Percentiles rank a stretch among this genome's conserved stretches.
phyloP scores from a whole-genome alignment of 2,888 invertebrate species.

The Melangyna quadrimaculata region DNA sequence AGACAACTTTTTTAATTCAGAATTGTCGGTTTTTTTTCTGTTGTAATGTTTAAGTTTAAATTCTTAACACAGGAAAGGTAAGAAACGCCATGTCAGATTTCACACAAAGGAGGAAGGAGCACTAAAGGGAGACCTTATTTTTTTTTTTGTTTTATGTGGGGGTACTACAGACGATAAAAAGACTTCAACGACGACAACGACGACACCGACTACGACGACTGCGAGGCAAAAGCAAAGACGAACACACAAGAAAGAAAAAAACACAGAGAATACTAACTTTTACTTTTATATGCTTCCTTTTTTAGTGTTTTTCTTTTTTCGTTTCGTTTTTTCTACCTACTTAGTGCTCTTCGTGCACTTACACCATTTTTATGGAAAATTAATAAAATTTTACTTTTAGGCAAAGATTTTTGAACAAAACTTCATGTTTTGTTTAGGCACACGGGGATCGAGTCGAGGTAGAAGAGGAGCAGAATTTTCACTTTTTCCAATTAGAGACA shows the following conservation, averaged over 20 bases:
- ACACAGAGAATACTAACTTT: constrained; percentile 60
- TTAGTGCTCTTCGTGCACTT: constrained; percentile 12
- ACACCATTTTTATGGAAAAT: constrained; percentile 45
- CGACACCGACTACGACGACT: constrained; percentile 8
- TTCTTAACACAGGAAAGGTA: constrained; percentile 35
- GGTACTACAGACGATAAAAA: constrained; percentile 3
- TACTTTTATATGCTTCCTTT: constrained; percentile 57
- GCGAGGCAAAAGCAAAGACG: constrained; percentile 10
- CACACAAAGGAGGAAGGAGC: constrained; percentile 34
- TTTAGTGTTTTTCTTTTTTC: constrained; percentile 46
- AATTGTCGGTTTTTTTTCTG: background rate
- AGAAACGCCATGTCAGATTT: constrained; percentile 30
- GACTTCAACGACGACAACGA: constrained; percentile 20
- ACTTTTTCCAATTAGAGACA: constrained; percentile 68
- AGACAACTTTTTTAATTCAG: constrained; percentile 22
- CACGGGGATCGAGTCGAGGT: no score
- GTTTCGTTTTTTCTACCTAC: background rate
- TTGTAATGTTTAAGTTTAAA: constrained; percentile 26
- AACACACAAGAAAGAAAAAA: constrained; percentile 26
- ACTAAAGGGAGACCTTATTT: constrained; percentile 38
- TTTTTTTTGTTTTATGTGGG: constrained; percentile 12
- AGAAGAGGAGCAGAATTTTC: constrained; percentile 44
- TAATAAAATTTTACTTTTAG: constrained; percentile 1
- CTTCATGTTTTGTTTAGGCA: constrained; percentile 22
- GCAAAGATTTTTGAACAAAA: background rate